Evolutionary conservation across 2,888 invertebrate species (phyloP).

Genomic region (Amphiduros pacificus): DNA sequence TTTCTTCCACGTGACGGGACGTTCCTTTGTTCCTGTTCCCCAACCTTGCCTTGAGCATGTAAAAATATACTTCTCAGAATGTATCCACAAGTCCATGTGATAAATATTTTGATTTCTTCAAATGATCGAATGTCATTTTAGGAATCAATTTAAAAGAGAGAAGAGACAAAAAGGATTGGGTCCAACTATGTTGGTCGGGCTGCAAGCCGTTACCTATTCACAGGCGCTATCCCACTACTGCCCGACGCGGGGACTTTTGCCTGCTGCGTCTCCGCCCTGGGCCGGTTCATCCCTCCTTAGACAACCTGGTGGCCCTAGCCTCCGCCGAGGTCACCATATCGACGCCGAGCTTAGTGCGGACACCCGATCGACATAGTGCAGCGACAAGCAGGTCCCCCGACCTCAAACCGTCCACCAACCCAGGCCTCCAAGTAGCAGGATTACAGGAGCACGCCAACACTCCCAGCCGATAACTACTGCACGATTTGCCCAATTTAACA

Average conservation of each 20-base stretch:
- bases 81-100: too few species aligned
- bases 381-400: conserved; percentile 74
- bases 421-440: conserved; percentile 95
- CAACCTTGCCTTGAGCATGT: too few species aligned
- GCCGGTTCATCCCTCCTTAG: conserved; percentile 97
- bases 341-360: conserved; percentile 94
- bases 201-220: conserved; percentile 80
- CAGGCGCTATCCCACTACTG: conserved; percentile 98
- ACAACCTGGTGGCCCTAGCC: conserved; percentile 82
- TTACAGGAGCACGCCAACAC: conserved; percentile 97
- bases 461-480: too few species aligned
- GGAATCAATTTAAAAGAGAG: too few species aligned
- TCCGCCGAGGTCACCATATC: conserved; percentile 91
- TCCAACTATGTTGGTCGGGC: conserved; percentile 81
- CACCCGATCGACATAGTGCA: conserved; percentile 80
- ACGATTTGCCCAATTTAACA: too few species aligned
- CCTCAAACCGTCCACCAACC: conserved; percentile 89
- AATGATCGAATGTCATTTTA: too few species aligned
- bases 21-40: too few species aligned
- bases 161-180: conserved; percentile 76
- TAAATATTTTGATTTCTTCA: too few species aligned
- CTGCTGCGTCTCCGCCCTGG: conserved; percentile 99
- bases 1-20: too few species aligned
- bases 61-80: too few species aligned
- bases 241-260: conserved; percentile 98